Conservation (phyloP, 2,797 vertebrate species). For the Labroides dimidiatus region DNA sequence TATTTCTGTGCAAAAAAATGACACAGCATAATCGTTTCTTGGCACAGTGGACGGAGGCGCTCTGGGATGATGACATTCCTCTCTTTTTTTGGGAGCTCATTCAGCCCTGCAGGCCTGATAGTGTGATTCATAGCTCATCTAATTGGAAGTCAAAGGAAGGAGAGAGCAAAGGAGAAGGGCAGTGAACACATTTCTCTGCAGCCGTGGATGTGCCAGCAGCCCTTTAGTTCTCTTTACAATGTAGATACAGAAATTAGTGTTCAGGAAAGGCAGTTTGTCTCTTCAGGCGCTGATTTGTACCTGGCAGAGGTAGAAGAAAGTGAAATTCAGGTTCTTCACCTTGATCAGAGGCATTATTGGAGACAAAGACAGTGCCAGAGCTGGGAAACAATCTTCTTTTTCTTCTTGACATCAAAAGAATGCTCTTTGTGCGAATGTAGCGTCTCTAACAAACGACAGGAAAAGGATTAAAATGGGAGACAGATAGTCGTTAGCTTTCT, state of each 20-base stretch:
- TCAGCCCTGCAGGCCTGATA: conserved; percentile 10
- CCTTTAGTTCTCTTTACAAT: conserved; percentile 8
- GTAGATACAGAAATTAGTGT: conserved; percentile 25
- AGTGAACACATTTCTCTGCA: conserved; percentile 18
- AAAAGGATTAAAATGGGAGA: conserved; percentile 63
- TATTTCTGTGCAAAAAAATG: conserved; percentile 17
- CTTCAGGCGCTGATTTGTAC: conserved; percentile 41
- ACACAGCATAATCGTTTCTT: conserved; percentile 18
- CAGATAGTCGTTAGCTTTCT: conserved; percentile 58
- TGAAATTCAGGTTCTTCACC: conserved; percentile 5
- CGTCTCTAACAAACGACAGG: conserved; percentile 44
- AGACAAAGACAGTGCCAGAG: conserved; percentile 19
- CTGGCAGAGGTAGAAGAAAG: conserved; percentile 27
- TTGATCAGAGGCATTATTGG: conserved; percentile 40
- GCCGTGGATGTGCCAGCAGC: conserved; percentile 14
- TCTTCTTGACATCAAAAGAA: conserved; percentile 60
- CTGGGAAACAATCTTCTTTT: conserved; percentile 51
- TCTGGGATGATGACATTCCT: conserved; percentile 18
- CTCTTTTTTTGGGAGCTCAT: conserved; percentile 24
- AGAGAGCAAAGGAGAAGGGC: conserved; percentile 30
- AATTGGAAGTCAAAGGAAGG: conserved; percentile 44
- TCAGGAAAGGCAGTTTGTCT: conserved; percentile 31
- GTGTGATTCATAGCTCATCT: conserved; percentile 43
- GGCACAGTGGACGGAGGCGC: background rate
- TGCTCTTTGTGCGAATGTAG: conserved; percentile 43